Evolutionary conservation across 2,113 vertebrate species (phyloP), one percentile per base, ranked within the genome.

Genomic region (Bujurquina vittata): DNA sequence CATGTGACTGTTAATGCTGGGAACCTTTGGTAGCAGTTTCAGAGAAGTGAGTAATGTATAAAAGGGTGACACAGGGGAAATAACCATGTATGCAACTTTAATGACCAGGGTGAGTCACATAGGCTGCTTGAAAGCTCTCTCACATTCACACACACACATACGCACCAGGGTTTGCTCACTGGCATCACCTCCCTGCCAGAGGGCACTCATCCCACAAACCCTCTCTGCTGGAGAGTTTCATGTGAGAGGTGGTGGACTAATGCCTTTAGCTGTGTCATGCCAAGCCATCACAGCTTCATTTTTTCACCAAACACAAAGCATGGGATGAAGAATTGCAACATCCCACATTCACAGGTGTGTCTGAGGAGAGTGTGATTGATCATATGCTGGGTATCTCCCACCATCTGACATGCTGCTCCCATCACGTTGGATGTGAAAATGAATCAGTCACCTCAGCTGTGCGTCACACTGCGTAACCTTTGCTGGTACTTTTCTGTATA

Each of bases 121-220:
- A 52, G 77, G 91, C 80, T 15, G 63, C 76, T 90, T 15, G 43
- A 86, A 87, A 62, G 57, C 40, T 35, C 29, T 67, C 40, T 67
- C 62, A n/a, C n/a, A n/a, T n/a, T 67, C 63, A 17, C 23, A 67
- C 63, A 29, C 23, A 62, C 57, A 72, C 55, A 11, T 31, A 81
- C 57, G 46, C 57, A 75, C 73, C 33, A 43, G 81, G 80, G 83
- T 88, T 72, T 87, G 85, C 73, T 87, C 73, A 73, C 35, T 89
- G 84, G 89, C 78, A 89, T 89, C 61, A 83, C 69, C 72, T 74
- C 67, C 43, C 46, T 91, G 89, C 86, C 88, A 89, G 78, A 90
- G 88, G 90, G 91, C 90, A 89, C 82, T 80, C 75, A 62, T 85
- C 88, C 91, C 84, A 88, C 77, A 91, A 91, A 80, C 62, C 80